A percentile compares a stretch with the other conserved stretches of the same genome.
Conservation (phyloP, 2,797 vertebrate genomes). For the Glossophaga mutica region DNA sequence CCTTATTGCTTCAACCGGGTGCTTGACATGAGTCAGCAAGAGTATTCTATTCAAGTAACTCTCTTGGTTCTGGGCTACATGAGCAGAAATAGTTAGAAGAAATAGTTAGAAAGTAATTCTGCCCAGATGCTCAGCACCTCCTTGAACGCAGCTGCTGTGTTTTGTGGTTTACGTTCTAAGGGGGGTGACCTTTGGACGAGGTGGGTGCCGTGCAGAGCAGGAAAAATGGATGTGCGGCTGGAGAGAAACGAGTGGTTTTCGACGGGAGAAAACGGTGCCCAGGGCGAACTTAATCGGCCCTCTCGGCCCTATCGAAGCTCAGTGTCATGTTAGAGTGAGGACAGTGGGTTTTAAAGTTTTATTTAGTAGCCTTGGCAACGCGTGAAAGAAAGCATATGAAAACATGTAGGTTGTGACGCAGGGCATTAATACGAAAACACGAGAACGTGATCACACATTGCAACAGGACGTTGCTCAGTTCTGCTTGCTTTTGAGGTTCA, state of each 20-base stretch:
- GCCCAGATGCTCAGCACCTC: not conserved
- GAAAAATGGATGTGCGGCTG: not conserved
- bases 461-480: not conserved
- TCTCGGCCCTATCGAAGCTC: not conserved
- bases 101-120: not conserved
- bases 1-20: conserved; percentile 28
- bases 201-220: not conserved
- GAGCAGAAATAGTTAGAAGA: conserved; percentile 23
- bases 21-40: conserved; percentile 38
- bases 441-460: not conserved
- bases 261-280: not conserved
- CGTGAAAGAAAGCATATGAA: not conserved
- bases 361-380: not conserved
- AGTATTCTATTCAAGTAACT: not conserved
- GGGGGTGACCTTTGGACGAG: not conserved
- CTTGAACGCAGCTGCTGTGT: not conserved
- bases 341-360: not conserved
- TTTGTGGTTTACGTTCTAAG: not conserved
- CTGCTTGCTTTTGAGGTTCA: not conserved
- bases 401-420: not conserved
- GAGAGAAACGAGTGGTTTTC: not conserved
- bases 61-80: not conserved
- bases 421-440: not conserved
- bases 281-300: not conserved
- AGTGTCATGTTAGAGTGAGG: not conserved